Percentiles rank a stretch among this genome's conserved stretches.
phyloP scores from a whole-genome alignment of 2,888 invertebrate species.

The Rhogogaster chlorosoma region DNA sequence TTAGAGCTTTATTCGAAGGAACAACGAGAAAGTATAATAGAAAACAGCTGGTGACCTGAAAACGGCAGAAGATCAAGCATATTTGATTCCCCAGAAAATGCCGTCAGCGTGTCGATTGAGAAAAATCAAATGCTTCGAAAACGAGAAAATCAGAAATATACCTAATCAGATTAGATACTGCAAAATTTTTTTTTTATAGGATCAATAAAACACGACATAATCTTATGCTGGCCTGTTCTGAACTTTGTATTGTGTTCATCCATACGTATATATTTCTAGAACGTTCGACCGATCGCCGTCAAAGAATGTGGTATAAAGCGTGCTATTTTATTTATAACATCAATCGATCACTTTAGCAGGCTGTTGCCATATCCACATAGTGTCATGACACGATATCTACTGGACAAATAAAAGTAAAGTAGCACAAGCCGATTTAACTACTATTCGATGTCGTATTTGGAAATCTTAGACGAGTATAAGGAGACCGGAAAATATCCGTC shows the following conservation, averaged over 20 bases:
- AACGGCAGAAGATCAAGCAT: background rate
- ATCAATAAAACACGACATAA: background rate
- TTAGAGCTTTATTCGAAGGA: conserved; percentile 4
- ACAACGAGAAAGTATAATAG: conserved; percentile 3
- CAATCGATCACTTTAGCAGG: conserved; percentile 27
- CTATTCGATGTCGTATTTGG: background rate
- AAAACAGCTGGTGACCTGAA: conserved; percentile 24
- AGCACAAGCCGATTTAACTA: background rate
- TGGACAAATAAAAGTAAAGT: conserved; percentile 1
- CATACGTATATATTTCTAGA: conserved; percentile 5
- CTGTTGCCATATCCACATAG: conserved; percentile 1
- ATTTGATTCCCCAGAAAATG: background rate
- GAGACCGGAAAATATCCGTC: background rate
- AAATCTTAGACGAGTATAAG: background rate
- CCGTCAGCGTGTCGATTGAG: background rate
- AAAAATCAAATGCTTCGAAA: background rate
- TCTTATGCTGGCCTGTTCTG: background rate
- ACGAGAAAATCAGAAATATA: background rate
- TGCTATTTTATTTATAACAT: conserved; percentile 43
- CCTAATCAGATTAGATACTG: background rate
- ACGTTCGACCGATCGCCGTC: background rate
- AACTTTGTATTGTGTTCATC: background rate
- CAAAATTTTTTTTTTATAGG: background rate
- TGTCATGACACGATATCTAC: conserved; percentile 18
- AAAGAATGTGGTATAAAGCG: conserved; percentile 27